phyloP scores from a whole-genome alignment of 1,140 invertebrate species.

The Choristoneura fumiferana region DNA sequence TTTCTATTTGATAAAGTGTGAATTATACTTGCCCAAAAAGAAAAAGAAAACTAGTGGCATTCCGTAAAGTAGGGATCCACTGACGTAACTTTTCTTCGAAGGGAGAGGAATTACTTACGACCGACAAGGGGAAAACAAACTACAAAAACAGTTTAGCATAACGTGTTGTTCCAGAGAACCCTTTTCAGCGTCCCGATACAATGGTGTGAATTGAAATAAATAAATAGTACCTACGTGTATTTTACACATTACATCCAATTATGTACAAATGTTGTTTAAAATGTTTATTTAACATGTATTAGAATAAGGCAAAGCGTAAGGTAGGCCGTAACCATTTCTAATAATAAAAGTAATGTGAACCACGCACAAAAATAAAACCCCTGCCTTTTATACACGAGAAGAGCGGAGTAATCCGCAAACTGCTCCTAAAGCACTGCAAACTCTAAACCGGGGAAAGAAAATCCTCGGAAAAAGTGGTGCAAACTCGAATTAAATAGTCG shows the following conservation, averaged over 20 bases:
- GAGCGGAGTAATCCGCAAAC: slow-evolving; percentile 15
- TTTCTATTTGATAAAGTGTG: slow-evolving; percentile 52
- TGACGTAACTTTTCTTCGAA: slow-evolving; percentile 49
- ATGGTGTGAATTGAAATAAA: slow-evolving; percentile 16
- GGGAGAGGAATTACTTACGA: slow-evolving; percentile 55
- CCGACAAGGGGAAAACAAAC: slow-evolving; percentile 50
- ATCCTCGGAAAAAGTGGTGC: slow-evolving; percentile 46
- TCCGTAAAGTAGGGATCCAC: slow-evolving; percentile 44
- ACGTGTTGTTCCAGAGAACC: slow-evolving; percentile 42
- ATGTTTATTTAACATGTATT: too few relatives aligned
- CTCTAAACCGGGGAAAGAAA: slow-evolving; percentile 30
- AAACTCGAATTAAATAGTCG: slow-evolving; percentile 63
- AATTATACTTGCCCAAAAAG: slow-evolving; percentile 57
- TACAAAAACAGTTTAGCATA: slow-evolving; percentile 42
- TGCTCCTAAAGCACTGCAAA: slow-evolving; percentile 12
- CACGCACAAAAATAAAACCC: background rate
- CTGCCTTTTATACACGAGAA: background rate
- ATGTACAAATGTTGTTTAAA: background rate
- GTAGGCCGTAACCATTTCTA: too few relatives aligned
- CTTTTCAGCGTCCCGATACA: slow-evolving; percentile 23
- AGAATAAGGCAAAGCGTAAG: too few relatives aligned
- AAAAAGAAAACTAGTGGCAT: slow-evolving; percentile 45
- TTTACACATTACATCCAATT: background rate
- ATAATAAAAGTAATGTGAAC: too few relatives aligned
- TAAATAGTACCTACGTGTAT: background rate